These are phyloP conservation scores for Triplophysa siluroides DNA, from an alignment of 2,113 vertebrate species.

Conservation along the genomic window DNA sequence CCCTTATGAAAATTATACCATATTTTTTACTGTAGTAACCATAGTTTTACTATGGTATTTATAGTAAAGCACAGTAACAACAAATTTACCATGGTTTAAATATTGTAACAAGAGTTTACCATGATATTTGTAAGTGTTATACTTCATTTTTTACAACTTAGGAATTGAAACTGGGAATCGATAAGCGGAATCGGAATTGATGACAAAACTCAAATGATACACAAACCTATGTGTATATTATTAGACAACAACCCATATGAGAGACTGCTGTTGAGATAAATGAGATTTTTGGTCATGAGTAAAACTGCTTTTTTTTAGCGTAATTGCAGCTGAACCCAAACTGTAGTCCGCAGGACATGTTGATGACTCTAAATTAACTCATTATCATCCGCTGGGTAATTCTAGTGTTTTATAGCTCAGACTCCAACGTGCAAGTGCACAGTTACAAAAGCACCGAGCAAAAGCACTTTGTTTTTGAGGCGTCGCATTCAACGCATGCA, in stretches of 20 bases:
- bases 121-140: no score
- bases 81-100: no score
- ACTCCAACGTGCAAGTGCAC: constrained; percentile 4
- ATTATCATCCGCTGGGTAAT: constrained; percentile 30
- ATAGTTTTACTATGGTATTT: no score
- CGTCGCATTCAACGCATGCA: background rate
- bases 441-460: background rate
- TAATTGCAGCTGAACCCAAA: constrained; percentile 11
- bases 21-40: no score
- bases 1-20: no score
- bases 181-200: no score
- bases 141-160: no score
- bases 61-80: no score
- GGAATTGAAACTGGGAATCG: no score
- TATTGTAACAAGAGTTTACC: no score
- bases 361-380: constrained; percentile 27
- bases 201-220: no score
- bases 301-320: constrained; percentile 19
- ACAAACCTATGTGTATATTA: background rate
- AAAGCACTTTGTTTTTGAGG: background rate
- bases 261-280: background rate
- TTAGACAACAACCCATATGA: background rate
- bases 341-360: constrained; percentile 8
- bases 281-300: background rate
- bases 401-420: background rate